Conservation (phyloP, 2,113 vertebrate species). For the Halcyon senegalensis region DNA sequence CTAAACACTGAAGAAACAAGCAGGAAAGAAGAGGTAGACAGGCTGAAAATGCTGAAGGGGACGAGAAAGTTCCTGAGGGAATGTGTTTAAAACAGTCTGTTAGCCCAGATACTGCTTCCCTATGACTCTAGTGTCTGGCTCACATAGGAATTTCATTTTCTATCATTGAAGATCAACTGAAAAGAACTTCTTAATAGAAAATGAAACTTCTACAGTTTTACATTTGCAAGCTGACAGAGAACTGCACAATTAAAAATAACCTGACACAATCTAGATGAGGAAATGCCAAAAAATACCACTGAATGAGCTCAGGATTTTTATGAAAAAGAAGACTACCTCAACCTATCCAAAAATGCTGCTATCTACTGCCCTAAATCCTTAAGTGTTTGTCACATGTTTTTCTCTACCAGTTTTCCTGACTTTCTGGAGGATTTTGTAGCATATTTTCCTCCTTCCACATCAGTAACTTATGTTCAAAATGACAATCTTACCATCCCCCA, state of each 20-base stretch:
- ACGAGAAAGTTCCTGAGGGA: not conserved
- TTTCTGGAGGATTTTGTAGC: not conserved
- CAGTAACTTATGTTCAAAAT: not conserved
- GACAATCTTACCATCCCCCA: not conserved
- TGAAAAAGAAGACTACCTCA: not conserved
- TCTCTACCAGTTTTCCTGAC: not conserved
- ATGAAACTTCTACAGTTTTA: constrained; percentile 21
- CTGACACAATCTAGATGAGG: not conserved
- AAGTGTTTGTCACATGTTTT: not conserved
- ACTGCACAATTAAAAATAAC: constrained; percentile 45
- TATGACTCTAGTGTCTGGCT: constrained; percentile 16
- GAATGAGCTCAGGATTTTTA: not conserved
- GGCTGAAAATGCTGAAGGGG: not conserved
- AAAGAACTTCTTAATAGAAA: constrained; percentile 50
- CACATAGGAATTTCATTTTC: constrained; percentile 59
- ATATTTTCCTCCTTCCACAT: not conserved
- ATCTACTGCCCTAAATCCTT: not conserved
- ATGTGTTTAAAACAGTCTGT: constrained; percentile 13
- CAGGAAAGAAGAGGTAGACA: not conserved
- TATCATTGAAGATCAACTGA: constrained; percentile 34
- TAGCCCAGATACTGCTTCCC: constrained; percentile 39
- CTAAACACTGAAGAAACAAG: not conserved
- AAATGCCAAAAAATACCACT: not conserved
- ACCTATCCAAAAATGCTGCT: not conserved
- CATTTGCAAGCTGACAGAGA: constrained; percentile 1